phyloP scores from a whole-genome alignment of 2,888 invertebrate genomes.

The Dysmachus trigonus region DNA sequence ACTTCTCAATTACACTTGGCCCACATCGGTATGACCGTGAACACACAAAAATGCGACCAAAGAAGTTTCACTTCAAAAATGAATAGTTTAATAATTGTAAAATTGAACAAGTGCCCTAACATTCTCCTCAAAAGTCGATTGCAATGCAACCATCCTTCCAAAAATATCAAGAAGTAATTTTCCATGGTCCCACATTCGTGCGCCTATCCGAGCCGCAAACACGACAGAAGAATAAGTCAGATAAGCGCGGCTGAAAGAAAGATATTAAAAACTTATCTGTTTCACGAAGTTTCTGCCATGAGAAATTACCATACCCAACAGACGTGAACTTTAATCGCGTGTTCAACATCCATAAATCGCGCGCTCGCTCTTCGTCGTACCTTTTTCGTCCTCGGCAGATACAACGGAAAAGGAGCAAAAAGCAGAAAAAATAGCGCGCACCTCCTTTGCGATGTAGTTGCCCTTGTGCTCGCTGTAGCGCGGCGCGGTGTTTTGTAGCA shows the following conservation, averaged over 20 bases:
- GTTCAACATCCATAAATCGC: constrained; percentile 25
- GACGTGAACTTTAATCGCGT: constrained; percentile 36
- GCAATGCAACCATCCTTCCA: not conserved
- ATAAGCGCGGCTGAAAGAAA: not conserved
- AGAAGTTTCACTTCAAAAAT: no score
- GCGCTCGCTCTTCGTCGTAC: not conserved
- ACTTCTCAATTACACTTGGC: no score
- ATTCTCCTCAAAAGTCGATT: not conserved
- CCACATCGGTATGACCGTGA: no score
- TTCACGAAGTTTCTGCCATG: not conserved
- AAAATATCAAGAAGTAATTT: not conserved
- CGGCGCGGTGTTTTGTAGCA: not conserved
- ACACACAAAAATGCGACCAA: no score
- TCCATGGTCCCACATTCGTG: not conserved
- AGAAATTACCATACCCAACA: constrained; percentile 7
- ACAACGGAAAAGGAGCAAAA: not conserved
- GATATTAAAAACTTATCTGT: not conserved
- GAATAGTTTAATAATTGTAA: not conserved
- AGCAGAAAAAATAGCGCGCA: not conserved
- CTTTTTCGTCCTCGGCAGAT: constrained; percentile 1
- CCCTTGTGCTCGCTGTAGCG: not conserved
- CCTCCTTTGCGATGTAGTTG: not conserved
- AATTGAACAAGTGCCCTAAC: not conserved
- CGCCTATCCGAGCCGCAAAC: not conserved
- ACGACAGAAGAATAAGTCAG: not conserved